A percentile compares a stretch with the other conserved stretches of the same genome.
phyloP scores from a whole-genome alignment of 2,797 vertebrate genomes.

The Nyctalus aviator region DNA sequence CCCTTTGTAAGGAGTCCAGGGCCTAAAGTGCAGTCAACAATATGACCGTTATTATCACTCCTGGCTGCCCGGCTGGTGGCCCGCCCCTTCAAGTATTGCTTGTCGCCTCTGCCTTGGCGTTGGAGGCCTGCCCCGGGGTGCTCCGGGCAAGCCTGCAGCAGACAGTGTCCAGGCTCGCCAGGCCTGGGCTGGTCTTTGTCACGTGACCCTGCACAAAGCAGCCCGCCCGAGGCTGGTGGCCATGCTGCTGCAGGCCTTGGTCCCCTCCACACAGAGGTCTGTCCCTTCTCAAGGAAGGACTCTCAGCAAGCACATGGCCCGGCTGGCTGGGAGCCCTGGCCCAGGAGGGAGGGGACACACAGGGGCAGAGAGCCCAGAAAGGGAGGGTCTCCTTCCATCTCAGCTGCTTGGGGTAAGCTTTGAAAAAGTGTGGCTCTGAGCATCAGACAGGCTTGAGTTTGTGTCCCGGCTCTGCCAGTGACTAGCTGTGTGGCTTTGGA shows the following conservation, averaged over 20 bases:
- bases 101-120: neutral
- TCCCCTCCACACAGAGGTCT: neutral
- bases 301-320: neutral
- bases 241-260: neutral
- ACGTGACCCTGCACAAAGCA: constrained; percentile 42
- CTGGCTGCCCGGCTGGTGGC: neutral
- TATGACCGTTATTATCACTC: neutral
- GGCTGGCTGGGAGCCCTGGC: constrained; percentile 10
- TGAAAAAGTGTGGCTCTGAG: neutral
- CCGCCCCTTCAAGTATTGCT: accelerated
- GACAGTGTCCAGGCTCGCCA: constrained; percentile 70
- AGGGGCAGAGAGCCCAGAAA: neutral
- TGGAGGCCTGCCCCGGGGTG: neutral
- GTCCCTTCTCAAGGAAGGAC: neutral
- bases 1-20: neutral
- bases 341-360: neutral
- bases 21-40: neutral
- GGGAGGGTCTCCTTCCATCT: neutral
- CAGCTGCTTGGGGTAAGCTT: neutral
- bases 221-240: neutral
- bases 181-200: constrained; percentile 70
- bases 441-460: too few relatives aligned
- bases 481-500: neutral
- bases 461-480: neutral
- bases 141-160: constrained; percentile 11